phyloP scores from a whole-genome alignment of 2,797 vertebrate species.

The Sorex maritimensis region DNA sequence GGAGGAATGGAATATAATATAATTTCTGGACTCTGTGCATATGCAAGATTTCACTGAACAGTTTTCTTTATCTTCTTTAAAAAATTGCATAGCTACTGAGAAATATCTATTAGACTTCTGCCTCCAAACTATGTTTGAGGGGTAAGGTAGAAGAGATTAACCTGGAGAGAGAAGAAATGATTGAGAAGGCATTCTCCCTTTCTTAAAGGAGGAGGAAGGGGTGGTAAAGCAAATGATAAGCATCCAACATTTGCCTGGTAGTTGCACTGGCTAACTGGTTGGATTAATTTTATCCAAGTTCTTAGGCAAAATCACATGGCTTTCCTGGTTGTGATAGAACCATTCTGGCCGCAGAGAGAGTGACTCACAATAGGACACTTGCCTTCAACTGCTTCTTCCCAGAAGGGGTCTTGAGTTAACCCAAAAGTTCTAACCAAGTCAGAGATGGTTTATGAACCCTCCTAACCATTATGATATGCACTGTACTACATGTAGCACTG shows the following conservation, averaged over 20 bases:
- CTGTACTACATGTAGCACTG: too few species aligned
- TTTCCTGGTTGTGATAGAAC: not conserved
- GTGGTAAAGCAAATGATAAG: not conserved
- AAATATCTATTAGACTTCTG: slow-evolving; percentile 54
- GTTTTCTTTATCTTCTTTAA: slow-evolving; percentile 40
- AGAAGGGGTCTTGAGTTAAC: not conserved
- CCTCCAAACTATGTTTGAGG: slow-evolving; percentile 56
- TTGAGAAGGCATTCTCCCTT: not conserved
- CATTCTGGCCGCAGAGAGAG: not conserved
- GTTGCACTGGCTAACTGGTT: not conserved
- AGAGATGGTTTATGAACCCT: not conserved
- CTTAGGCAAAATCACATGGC: slow-evolving; percentile 8
- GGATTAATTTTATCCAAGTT: slow-evolving; percentile 25
- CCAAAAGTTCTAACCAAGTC: slow-evolving; percentile 3
- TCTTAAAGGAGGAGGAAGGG: not conserved
- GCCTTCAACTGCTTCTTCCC: not conserved
- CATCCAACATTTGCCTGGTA: not conserved
- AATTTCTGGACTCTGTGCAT: slow-evolving; percentile 70
- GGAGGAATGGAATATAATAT: slow-evolving; percentile 88
- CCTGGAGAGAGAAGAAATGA: not conserved
- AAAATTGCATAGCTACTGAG: slow-evolving; percentile 45
- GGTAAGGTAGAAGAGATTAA: not conserved
- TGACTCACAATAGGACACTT: not conserved
- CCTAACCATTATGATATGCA: not conserved
- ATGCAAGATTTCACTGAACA: slow-evolving; percentile 55